Percentiles rank a stretch among this genome's conserved stretches.
Evolutionary conservation across 2,797 vertebrate genomes (phyloP).

Genomic region (Sylvia borin): DNA sequence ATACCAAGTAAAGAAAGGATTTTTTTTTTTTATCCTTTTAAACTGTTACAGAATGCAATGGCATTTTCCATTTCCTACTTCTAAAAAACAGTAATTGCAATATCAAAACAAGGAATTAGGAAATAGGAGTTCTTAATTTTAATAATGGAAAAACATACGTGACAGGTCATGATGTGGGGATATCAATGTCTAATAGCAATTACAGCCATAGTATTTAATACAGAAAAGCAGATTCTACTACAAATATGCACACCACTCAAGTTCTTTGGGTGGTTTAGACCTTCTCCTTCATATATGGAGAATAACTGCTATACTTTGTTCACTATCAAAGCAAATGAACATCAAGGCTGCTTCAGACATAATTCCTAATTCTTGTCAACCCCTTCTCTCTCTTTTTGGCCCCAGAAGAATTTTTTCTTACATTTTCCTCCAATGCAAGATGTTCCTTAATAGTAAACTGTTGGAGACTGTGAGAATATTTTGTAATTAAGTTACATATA

Average conservation of each 20-base stretch:
- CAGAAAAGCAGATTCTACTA: not conserved
- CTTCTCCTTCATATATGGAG: not conserved
- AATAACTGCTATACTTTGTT: not conserved
- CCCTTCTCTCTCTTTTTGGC: not conserved
- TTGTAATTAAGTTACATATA: not conserved
- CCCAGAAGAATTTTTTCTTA: not conserved
- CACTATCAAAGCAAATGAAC: not conserved
- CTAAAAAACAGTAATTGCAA: not conserved
- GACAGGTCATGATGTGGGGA: not conserved
- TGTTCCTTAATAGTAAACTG: not conserved
- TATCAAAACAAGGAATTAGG: not conserved
- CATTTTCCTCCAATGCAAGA: not conserved
- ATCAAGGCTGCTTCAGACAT: not conserved
- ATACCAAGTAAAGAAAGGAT: not conserved
- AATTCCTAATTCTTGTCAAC: not conserved
- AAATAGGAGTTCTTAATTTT: not conserved
- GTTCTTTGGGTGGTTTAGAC: not conserved
- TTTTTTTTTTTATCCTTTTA: not conserved
- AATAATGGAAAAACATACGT: fast-evolving
- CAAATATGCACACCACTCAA: not conserved
- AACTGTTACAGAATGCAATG: not conserved
- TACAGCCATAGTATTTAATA: not conserved
- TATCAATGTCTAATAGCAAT: not conserved
- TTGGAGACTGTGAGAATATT: not conserved
- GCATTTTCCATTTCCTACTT: not conserved